Base-by-base conservation (phyloP, 2,888 invertebrate genomes). In the Orchesellides sinensis region DNA sequence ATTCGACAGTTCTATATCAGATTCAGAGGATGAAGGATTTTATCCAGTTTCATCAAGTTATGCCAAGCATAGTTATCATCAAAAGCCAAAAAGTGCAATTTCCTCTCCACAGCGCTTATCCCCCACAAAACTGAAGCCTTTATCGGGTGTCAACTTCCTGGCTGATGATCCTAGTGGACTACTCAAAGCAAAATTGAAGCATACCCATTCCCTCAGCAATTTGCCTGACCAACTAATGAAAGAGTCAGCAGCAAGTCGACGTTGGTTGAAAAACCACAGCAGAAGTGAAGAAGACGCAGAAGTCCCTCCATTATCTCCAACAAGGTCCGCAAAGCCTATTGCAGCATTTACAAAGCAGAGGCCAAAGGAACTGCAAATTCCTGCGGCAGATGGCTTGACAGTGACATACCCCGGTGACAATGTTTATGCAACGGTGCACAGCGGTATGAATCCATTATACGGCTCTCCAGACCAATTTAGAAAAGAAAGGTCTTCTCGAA, bases 151-250 rank as follows among this genome's bases (percentile, higher is more conserved):
- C 14, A n/a, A 29, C 52, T 25, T 49, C 5, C 32, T 82, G 10
- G 47, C 61, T 17, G 87, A 88, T 69, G 87, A 88, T 40, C 88
- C 88, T 0, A 84, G 87, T 35, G 70, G 80, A 12, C 61, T 88
- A 2, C 74, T 88, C 0, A 85, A 86, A 59, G 86, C 88, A 4
- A 87, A 87, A 35, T 52, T 88, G 70, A 87, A 87, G 25, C 85
- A 87, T 40, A 84, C 84, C 0, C 87, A 87, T 35, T 86, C 86
- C 1, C 56, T 87, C 4, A 83, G 78, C 19, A 87, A 87, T 74
- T 54, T 87, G 2, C 85, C 85, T 1, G 87, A 86, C 54, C 77
- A 70, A 8, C 32, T 86, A 10, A 65, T 72, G 47, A 83, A 79
- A 17, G 86, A 87, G 49, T 49, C 66, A 5, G 23, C 21, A 19